Evolutionary conservation across 2,888 invertebrate species (phyloP).

Genomic region (Myopa testacea): DNA sequence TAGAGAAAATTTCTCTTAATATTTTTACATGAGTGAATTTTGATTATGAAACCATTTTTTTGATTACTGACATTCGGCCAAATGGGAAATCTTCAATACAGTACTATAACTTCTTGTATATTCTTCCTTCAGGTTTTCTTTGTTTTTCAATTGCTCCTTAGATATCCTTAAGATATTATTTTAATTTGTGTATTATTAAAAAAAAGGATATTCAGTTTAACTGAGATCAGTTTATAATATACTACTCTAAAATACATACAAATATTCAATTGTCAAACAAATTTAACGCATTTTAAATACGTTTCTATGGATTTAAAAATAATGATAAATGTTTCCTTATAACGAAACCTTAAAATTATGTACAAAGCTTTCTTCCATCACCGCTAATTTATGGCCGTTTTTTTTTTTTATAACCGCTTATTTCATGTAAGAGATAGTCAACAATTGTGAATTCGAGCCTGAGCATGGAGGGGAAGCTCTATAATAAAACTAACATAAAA

Average conservation of each 20-base stretch:
- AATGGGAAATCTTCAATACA: no score
- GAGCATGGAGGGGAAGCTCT: not conserved
- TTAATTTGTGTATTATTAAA: no score
- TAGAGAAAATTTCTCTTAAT: not conserved
- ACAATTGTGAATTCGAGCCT: not conserved
- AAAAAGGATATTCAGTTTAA: no score
- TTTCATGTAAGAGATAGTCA: not conserved
- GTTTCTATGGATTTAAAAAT: not conserved
- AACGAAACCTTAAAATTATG: conserved; percentile 26
- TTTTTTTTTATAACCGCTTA: no score
- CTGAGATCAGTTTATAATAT: no score
- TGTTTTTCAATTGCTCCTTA: not conserved
- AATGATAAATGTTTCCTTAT: conserved; percentile 4
- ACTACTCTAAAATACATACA: not conserved
- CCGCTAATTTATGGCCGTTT: no score
- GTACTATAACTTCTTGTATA: no score
- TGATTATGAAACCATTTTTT: not conserved
- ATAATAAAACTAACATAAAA: conserved; percentile 11
- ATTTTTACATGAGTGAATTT: conserved; percentile 20
- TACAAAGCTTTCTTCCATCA: not conserved
- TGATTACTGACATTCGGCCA: not conserved
- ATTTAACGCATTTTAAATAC: conserved; percentile 17
- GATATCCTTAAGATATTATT: no score
- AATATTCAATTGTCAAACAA: not conserved
- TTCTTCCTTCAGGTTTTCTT: not conserved